Base-by-base conservation (phyloP, 2,797 vertebrate genomes). In the Poliocrania exsul region DNA sequence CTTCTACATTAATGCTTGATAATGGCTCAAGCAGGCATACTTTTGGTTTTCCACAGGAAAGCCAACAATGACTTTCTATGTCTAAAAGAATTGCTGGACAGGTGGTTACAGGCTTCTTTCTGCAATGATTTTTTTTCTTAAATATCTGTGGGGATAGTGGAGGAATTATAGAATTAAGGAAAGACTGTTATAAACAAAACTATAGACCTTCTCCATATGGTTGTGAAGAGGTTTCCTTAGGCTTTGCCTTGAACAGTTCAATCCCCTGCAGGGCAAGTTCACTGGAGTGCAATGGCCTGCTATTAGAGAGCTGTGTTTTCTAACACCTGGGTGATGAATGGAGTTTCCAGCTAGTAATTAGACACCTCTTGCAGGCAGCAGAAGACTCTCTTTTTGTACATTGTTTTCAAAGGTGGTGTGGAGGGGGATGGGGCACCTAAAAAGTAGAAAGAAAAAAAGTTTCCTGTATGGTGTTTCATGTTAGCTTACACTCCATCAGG, bases 261-360 rank as follows among this genome's bases (percentile, higher is more conserved):
- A 69, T 90, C 29, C 66, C 53, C 79, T 75, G 25, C 21, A 50
- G 83, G 65, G 75, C 58, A 92, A 83, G 93, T 93, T 95, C 90
- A 90, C 88, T 28, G 21, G 19, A 73, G 70, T 92, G 79, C 79
- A 80, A 28, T 81, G 81, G 74, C 40, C 77, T 95, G 60, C 81
- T 95, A 80, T 86, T 87, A 62, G 28, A 81, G 16, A 49, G 18
- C 40, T 83, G 37, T 77, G 58, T 64, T 95, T 94, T 80, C 86
- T 83, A 92, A 95, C 95, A 97, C 95, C 95, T 97, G 95, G 86
- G 24, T 47, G 28, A 91, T 95, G 86, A 96, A 96, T 88, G 54
- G 79, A 79, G 66, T 93, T 95, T 97, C 88, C 83, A 96, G 54
- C 56, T 78, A 72, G 73, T 81, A 96, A 96, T 93, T 95, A 95